Percentiles rank a stretch among this genome's conserved stretches.
Evolutionary conservation across 2,113 vertebrate species (phyloP).

Genomic region (Pelodiscus sinensis): DNA sequence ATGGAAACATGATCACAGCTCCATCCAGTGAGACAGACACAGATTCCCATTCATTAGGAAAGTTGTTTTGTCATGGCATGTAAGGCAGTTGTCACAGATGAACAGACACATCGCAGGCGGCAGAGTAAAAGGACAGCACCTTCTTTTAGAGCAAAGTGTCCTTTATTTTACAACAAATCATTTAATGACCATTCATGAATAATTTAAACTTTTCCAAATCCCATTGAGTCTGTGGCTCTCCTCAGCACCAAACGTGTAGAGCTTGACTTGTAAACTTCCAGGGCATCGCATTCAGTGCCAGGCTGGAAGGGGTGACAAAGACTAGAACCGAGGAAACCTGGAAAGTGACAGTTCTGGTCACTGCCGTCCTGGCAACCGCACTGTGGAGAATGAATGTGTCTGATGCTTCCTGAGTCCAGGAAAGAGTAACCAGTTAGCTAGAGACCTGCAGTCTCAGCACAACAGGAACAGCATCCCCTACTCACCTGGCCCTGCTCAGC

Average conservation of each 20-base stretch:
- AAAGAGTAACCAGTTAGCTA: neutral
- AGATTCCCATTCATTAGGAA: neutral
- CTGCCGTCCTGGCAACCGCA: neutral
- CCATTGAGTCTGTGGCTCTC: neutral
- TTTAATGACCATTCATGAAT: neutral
- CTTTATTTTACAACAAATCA: constrained; percentile 16
- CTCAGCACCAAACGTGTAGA: neutral
- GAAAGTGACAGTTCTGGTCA: fast-evolving
- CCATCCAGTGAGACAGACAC: neutral
- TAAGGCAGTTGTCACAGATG: neutral
- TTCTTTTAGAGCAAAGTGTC: neutral
- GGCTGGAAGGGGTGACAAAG: neutral
- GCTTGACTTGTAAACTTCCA: neutral
- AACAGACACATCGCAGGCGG: neutral
- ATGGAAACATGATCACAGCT: neutral
- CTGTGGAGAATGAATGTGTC: neutral
- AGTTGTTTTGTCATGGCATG: neutral
- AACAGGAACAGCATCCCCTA: neutral
- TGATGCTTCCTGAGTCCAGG: neutral
- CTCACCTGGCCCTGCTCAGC: fast-evolving
- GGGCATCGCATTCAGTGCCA: neutral
- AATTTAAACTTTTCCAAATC: constrained; percentile 33
- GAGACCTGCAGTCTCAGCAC: neutral
- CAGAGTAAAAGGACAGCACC: neutral
- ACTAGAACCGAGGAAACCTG: neutral